Base-by-base conservation (phyloP, 1,140 invertebrate genomes). In the Lasioglossum albipes region DNA sequence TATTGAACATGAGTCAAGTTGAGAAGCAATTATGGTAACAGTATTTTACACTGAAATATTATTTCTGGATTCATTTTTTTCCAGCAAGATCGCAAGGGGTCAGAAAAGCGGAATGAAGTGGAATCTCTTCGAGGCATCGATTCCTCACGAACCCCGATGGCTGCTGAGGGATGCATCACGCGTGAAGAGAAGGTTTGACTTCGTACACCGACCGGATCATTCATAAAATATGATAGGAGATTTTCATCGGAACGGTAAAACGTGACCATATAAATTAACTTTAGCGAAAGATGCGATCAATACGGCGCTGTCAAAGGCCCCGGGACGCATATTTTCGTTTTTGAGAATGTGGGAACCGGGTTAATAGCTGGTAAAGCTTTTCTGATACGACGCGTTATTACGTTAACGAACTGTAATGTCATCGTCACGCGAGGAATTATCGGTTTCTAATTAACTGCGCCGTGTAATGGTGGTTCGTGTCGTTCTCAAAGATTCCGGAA, bases 171-270 rank as follows among this genome's bases (percentile, higher is more conserved):
- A 70, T 70, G 68, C 68, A 57, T 36, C 45, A 54, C 27, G 45
- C 22, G 16, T 52, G 45, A 27, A 41, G 16, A 72, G 70, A 27
- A 3, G 20, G 36, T 22, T 54, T 36, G 70, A 72, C 41, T 62
- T 62, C 41, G 45, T 73, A n/a, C 57, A n/a, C 59, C 12, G 57
- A 45, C 41, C 57, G 62, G 41, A 64, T 62, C 71, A 64, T 45
- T 73, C 71, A 73, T 73, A 73, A 73, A 73, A 73, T 73, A 27
- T 73, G 71, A 73, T 64, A 27, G 71, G 71, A 62, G 57, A 73
- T 62, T 73, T 73, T 54, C 49, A 66, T 18, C 12, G 41, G 36
- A 27, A 12, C 36, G 20, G 18, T 22, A 45, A 16, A 13, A 78
- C 16, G 67, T 13, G 20, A 59, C 45, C 57, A 49, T 67, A 45